Evolutionary conservation across 1,140 invertebrate species (phyloP), one percentile per base, ranked within the genome.

Genomic region (Neomicropteryx cornuta): DNA sequence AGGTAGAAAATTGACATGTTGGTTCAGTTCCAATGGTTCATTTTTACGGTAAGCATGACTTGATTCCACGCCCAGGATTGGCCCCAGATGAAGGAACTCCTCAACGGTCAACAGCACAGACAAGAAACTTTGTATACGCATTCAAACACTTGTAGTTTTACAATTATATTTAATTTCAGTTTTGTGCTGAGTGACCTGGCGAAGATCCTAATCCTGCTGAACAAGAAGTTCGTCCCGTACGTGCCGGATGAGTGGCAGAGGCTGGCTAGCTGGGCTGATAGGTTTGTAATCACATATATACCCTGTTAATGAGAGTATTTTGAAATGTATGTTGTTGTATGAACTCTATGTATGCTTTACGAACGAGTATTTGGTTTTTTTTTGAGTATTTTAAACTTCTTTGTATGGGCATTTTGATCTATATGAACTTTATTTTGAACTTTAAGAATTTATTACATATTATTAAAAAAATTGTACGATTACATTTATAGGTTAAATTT

Each of bases 231-330:
- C 40, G 72, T 82, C 39, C 61, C 70, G 11, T 64, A 79, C 16
- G 75, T 77, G 3, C 81, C 82, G n/a, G 74, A 80, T n/a, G 81
- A 85, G 49, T 85, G 82, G 82, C 73, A 79, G 40, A 70, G 79
- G 38, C 64, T 85, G 2, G 69, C 81, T 27, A 74, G 72, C 39
- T 83, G 81, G 81, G 81, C 78, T 4, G 79, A 83, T 49, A 68
- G 81, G 58, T 72, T 54, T 35, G 24, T 27, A 28, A 37, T 38
- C 24, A 24, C 13, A 13, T 37, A 36, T 23, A 23, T 41, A 29
- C 36, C 38, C 34, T 16, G 37, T 27, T 32, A 33, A 27, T 37
- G 13, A 28, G 13, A 19, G 38, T 35, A 24, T 36, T 4, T 8
- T 35, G 14, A 8, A 21, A 19, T n/a, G 18, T 8, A 19, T 35